phyloP scores from a whole-genome alignment of 2,113 vertebrate species.

The Euleptes europaea region DNA sequence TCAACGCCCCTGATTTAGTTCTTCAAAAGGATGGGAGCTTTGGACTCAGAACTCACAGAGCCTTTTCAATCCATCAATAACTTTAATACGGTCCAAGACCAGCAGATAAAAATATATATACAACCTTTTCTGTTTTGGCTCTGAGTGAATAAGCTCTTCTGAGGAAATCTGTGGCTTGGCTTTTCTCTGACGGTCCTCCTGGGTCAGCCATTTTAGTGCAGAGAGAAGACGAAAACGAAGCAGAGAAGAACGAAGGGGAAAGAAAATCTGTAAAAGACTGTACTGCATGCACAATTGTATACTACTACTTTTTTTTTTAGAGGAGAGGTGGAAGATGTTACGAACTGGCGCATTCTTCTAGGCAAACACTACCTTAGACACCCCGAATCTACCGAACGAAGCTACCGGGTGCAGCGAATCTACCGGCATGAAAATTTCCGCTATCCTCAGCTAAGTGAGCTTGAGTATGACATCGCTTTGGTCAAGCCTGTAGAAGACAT shows the following conservation, averaged over 20 bases:
- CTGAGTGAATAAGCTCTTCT: not conserved
- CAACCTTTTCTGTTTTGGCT: not conserved
- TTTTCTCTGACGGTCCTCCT: not conserved
- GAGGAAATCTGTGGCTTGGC: not conserved
- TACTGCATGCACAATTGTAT: not conserved
- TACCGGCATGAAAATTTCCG: constrained; percentile 77
- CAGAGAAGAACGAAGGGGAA: not conserved
- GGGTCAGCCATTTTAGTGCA: fast-evolving
- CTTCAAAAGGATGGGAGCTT: no score
- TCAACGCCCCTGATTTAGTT: no score
- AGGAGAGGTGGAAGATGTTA: constrained; percentile 74
- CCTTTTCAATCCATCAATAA: no score
- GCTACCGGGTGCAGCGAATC: constrained; percentile 72
- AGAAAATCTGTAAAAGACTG: not conserved
- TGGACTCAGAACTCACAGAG: no score
- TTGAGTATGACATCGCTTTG: constrained; percentile 78
- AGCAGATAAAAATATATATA: no score
- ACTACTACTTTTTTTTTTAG: constrained; percentile 46
- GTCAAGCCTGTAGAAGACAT: constrained; percentile 73
- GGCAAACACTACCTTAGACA: constrained; percentile 79
- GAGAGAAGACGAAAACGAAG: fast-evolving
- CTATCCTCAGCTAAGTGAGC: constrained; percentile 72
- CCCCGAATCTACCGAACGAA: constrained; percentile 69
- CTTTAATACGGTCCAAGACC: no score
- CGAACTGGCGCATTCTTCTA: constrained; percentile 76